These are phyloP conservation scores for Discoglossus pictus DNA, from an alignment of 2,797 vertebrate genomes.

Conservation along the genomic window DNA sequence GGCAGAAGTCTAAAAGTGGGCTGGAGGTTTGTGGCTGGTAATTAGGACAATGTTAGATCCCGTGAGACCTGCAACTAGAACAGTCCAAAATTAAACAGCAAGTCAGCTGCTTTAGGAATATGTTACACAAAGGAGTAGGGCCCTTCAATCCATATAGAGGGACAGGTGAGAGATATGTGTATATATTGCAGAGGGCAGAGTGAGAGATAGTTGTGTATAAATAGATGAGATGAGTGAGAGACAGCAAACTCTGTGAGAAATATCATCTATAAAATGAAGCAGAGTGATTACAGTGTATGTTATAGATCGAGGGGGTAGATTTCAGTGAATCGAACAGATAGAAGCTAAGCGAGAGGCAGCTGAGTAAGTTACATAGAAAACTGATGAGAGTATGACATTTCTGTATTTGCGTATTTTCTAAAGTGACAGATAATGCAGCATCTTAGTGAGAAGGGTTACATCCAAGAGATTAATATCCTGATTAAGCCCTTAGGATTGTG, in stretches of 20 bases:
- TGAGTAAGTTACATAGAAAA: background rate
- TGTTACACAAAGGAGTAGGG: background rate
- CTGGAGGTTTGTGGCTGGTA: background rate
- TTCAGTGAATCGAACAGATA: background rate
- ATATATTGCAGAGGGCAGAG: background rate
- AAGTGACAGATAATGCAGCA: too few species aligned
- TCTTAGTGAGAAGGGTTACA: constrained; percentile 24
- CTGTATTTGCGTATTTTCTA: too few species aligned
- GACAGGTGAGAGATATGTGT: background rate
- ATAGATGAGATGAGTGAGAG: too few species aligned
- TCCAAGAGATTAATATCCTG: constrained; percentile 25
- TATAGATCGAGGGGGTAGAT: constrained; percentile 2
- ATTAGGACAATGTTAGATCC: constrained; percentile 49
- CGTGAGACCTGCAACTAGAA: constrained; percentile 45
- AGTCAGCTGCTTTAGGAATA: constrained; percentile 27
- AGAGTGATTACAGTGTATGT: too few species aligned
- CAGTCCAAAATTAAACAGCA: constrained; percentile 45
- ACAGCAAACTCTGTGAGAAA: too few species aligned
- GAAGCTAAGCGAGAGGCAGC: background rate
- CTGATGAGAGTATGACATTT: background rate
- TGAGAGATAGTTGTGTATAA: background rate
- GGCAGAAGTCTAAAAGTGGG: background rate
- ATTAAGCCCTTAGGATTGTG: constrained; percentile 40
- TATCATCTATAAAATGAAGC: too few species aligned
- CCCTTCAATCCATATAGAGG: background rate